A percentile compares a stretch with the other conserved stretches of the same genome.
Evolutionary conservation across 2,113 vertebrate genomes (phyloP).

Genomic region (Tachuris rubrigastra): DNA sequence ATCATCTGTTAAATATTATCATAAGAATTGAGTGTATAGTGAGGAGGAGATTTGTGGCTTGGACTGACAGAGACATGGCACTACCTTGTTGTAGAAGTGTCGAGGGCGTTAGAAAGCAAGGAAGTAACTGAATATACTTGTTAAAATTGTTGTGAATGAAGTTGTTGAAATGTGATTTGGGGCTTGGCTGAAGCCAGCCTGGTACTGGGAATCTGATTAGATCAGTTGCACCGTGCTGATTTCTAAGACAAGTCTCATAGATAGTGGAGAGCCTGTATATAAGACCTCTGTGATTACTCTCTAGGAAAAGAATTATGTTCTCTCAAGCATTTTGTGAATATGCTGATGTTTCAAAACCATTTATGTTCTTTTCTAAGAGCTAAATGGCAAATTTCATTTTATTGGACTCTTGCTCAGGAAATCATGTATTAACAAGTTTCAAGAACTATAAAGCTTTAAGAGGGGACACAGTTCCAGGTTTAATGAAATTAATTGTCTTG

Average conservation of each 20-base stretch:
- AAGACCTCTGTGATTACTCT: neutral
- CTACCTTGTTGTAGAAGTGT: neutral
- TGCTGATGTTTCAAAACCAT: neutral
- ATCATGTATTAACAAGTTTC: neutral
- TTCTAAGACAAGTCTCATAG: neutral
- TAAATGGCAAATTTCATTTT: neutral
- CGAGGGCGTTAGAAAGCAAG: neutral
- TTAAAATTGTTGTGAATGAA: neutral
- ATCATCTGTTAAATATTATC: neutral
- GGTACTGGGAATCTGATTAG: neutral
- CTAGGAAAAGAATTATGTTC: neutral
- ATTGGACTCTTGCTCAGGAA: neutral
- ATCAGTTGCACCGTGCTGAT: neutral
- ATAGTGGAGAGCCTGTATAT: neutral
- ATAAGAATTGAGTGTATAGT: neutral
- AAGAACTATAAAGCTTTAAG: neutral
- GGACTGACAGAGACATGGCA: neutral
- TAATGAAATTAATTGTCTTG: neutral
- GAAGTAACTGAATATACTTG: neutral
- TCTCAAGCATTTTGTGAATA: neutral
- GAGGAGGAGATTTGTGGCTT: neutral
- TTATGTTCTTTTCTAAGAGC: neutral
- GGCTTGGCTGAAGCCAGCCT: neutral
- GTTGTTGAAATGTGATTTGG: conserved; percentile 2
- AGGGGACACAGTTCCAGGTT: neutral